Evolutionary conservation across 2,113 vertebrate genomes (phyloP), one percentile per base, ranked within the genome.

Genomic region (Cyprinus carpio): DNA sequence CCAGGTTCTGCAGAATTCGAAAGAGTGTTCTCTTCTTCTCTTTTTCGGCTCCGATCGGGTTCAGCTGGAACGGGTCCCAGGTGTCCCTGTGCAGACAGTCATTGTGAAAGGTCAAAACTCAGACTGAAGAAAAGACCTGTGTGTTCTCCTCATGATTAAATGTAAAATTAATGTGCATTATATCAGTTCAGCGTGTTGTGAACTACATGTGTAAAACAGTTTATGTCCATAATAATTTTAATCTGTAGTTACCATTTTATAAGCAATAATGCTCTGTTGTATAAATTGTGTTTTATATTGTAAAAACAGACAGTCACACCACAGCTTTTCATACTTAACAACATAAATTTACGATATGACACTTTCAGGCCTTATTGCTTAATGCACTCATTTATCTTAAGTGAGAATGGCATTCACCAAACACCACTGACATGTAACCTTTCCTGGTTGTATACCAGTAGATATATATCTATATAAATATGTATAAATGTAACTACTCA

Each of bases 1-100:
- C 93, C 49, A 95, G 81, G 82, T 91, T 87, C 89, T 95, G 95
- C 13, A 79, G 84, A 13, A 95, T 0, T 25, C 77, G 49, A 31
- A 95, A 93, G 75, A 93, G 93, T 87, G 13, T 88, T 86, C 60
- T 88, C 88, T 93, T 94, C 9, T n/a, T 10, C 88, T 95, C 94
- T 85, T 95, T 95, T 88, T 95, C 94, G 0, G 95, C 88, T 77
- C 95, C 95, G 2, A 92, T 34, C 0, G 93, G 94, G 81, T 94
- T 94, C 81, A 95, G 82, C 84, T 95, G 94, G 88, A 95, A 95
- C 4, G 94, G 94, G 89, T 95, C 95, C 95, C 95, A 95, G 40
- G 94, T 95, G 64, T 95, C 94, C 80, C 95, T 95, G 87, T 23
- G 46, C n/a, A 76, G 6, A 46, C 12, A 9, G 4, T n/a, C 69